Evolutionary conservation across 2,113 vertebrate species (phyloP), one percentile per base, ranked within the genome.

Genomic region (Nyctereutes procyonoides): DNA sequence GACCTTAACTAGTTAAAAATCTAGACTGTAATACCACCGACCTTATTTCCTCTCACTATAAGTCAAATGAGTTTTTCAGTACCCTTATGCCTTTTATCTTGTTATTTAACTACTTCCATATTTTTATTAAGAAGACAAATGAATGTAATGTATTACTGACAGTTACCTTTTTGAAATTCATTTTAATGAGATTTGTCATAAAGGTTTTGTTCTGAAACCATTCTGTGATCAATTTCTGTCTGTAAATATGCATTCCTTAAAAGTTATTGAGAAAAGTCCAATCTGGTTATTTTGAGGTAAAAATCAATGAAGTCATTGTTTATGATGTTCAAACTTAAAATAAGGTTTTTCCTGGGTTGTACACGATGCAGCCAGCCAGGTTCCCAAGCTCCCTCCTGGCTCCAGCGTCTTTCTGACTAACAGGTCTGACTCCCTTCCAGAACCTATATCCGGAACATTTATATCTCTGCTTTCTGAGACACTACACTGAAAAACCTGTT

Each of bases 301-400:
- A 88, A 94, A 97, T 90, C 92, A 95, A 58, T 87, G 76, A 95
- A 97, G 74, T 94, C 82, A 88, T 58, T 95, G 71, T 94, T 97
- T 87, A 82, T 56, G 81, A 55, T 74, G 56, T 91, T 88, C 84
- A 90, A 93, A 67, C 80, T 95, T 97, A 93, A 97, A 97, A 90
- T 95, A 88, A 97, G 77, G 16, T 38, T 96, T 94, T 38, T 93
- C 63, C 62, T 94, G 80, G 51, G 76, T 71, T 74, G 67, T 38
- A 26, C 51, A 28, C 48, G 51, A 38, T 92, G 5, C 12, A 28
- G 51, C 89, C 43, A 67, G 82, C 95, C 35, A 56, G 89, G 56
- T 95, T 97, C 95, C 95, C 97, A 96, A 88, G 93, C 89, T 95
- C 56, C 22, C 17, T 77, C 93, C 90, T 95, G 97, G 83, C 95